Evolutionary conservation across 2,113 vertebrate genomes (phyloP).

Genomic region (Takifugu bimaculatus): DNA sequence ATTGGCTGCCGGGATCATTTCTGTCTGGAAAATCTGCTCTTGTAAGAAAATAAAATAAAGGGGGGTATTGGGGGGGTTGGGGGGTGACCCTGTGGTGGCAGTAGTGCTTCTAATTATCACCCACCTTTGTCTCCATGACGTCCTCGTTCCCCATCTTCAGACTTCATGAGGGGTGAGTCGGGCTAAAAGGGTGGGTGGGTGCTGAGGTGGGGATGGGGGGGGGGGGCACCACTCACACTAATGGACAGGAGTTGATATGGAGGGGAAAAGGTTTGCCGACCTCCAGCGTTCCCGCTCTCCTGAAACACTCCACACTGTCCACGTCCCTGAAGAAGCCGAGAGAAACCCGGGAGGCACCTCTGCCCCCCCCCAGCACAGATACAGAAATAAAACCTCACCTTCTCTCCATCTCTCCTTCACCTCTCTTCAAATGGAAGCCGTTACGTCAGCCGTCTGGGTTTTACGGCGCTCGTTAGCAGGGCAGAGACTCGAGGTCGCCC

Average conservation of each 20-base stretch:
- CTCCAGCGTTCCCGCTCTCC: constrained; percentile 23
- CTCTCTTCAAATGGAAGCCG: constrained; percentile 4
- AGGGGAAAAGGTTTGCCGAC: constrained; percentile 22
- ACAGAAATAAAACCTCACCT: constrained; percentile 14
- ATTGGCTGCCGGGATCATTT: constrained; percentile 53
- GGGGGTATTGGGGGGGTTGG: constrained; percentile 20
- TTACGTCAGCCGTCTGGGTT: constrained; percentile 1
- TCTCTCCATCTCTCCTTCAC: constrained; percentile 37
- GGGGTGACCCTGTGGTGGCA: constrained; percentile 48
- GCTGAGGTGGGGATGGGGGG: constrained; percentile 12
- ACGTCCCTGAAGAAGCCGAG: background rate
- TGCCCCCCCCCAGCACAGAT: constrained; percentile 9
- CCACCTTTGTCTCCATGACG: constrained; percentile 32
- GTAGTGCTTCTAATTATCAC: constrained; percentile 61
- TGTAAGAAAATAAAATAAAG: constrained; percentile 11
- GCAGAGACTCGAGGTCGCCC: constrained; percentile 18
- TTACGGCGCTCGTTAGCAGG: constrained; percentile 53
- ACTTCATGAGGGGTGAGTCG: constrained; percentile 41
- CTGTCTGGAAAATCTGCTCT: constrained; percentile 1
- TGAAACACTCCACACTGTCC: background rate
- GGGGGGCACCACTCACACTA: constrained; percentile 56
- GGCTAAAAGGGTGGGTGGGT: constrained; percentile 44
- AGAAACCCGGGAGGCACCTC: background rate
- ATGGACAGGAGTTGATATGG: constrained; percentile 50
- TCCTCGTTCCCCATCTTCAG: constrained; percentile 16